These are phyloP conservation scores for Cantharis rufa DNA, from an alignment of 2,888 invertebrate genomes.

Conservation along the genomic window DNA sequence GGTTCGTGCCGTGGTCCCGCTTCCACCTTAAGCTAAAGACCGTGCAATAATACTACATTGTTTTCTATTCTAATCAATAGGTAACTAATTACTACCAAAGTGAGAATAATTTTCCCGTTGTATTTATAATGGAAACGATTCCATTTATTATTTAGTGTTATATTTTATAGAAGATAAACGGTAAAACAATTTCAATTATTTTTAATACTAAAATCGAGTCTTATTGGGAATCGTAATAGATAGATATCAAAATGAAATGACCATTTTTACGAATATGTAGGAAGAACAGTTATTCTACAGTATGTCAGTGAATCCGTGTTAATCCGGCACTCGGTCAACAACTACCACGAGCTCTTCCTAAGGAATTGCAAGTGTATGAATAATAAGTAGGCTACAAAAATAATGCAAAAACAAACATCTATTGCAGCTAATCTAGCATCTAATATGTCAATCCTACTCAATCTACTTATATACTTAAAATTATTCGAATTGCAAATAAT, in stretches of 20 bases:
- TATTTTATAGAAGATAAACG: neutral
- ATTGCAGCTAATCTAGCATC: neutral
- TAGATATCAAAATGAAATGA: neutral
- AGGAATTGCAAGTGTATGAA: neutral
- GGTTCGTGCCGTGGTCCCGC: no score
- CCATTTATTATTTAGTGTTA: neutral
- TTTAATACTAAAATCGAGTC: neutral
- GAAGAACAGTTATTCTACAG: conserved; percentile 30
- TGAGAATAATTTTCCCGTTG: neutral
- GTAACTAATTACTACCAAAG: neutral
- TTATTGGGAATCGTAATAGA: neutral
- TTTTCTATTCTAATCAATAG: neutral
- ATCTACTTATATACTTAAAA: neutral
- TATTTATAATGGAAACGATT: neutral
- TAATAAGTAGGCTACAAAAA: neutral
- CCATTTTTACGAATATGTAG: conserved; percentile 14
- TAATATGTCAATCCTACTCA: neutral
- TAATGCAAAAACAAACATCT: neutral
- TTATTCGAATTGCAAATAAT: neutral
- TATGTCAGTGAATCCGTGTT: conserved; percentile 33
- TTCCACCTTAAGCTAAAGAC: no score
- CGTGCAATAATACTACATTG: no score
- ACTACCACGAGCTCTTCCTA: conserved; percentile 17
- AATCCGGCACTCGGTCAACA: conserved; percentile 29
- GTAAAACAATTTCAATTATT: neutral